Evolutionary conservation across 2,113 vertebrate species (phyloP).

Genomic region (Pan paniscus): DNA sequence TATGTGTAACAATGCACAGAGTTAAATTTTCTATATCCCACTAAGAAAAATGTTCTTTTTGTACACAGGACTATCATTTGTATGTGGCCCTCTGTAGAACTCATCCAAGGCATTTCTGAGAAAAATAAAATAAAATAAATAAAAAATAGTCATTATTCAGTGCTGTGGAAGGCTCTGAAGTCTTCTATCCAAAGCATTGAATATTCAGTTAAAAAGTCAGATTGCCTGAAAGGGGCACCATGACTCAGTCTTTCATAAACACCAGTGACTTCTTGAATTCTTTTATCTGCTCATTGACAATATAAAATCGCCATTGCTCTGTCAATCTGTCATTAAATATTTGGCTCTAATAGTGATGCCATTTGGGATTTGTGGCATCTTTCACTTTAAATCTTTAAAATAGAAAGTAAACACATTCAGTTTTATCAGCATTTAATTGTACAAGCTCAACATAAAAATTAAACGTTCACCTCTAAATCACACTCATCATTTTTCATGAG

Average conservation of each 20-base stretch:
- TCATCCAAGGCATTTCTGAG: not conserved
- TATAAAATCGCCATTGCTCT: not conserved
- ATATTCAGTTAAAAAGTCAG: not conserved
- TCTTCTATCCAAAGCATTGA: not conserved
- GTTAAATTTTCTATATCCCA: not conserved
- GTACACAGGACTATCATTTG: not conserved
- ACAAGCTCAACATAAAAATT: conserved; percentile 41
- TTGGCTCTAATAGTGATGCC: not conserved
- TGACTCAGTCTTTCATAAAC: not conserved
- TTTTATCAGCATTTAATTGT: conserved; percentile 1
- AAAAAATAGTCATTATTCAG: not conserved
- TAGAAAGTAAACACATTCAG: conserved; percentile 2
- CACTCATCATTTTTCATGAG: not conserved
- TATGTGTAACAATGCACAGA: conserved; percentile 50
- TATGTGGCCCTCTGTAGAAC: not conserved
- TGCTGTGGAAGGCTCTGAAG: not conserved
- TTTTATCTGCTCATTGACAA: not conserved
- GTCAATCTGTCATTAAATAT: not conserved
- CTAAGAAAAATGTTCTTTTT: not conserved
- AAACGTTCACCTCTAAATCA: not conserved
- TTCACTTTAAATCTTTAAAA: conserved; percentile 19
- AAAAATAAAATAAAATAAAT: conserved; percentile 12
- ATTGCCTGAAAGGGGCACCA: not conserved
- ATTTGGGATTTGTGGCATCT: not conserved
- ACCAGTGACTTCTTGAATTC: not conserved